These are phyloP conservation scores for rat (Rattus norvegicus) DNA, from an alignment of 2,113 vertebrate species.

Conservation along the genomic window DNA sequence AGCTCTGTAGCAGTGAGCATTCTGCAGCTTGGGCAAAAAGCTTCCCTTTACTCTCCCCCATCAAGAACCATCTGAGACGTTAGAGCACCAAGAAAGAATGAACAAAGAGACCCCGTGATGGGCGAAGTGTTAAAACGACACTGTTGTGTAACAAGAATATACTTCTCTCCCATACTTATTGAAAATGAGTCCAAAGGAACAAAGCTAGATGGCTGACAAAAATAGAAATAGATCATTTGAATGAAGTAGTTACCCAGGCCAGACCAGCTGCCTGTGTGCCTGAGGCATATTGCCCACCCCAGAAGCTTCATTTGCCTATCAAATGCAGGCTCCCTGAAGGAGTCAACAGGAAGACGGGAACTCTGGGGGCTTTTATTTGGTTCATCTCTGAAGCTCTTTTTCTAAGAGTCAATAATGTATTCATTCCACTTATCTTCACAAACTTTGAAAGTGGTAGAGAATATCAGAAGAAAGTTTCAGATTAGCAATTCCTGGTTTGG, in stretches of 20 bases:
- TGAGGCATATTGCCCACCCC: neutral
- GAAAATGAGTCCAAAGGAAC: slow-evolving; percentile 54
- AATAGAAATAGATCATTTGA: slow-evolving; percentile 35
- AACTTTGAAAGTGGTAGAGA: slow-evolving; percentile 30
- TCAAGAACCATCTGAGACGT: neutral
- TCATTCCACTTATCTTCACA: slow-evolving; percentile 34
- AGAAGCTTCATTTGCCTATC: slow-evolving; percentile 40
- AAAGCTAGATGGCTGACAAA: slow-evolving; percentile 20
- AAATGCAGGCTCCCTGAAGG: slow-evolving; percentile 22
- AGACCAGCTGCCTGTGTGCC: neutral
- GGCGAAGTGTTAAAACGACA: neutral
- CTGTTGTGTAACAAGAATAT: neutral
- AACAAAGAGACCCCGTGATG: neutral
- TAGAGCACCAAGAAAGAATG: neutral
- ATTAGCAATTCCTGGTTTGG: neutral
- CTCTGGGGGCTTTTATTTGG: slow-evolving; percentile 8
- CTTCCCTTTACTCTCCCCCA: neutral
- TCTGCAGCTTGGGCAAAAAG: neutral
- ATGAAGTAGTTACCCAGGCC: neutral
- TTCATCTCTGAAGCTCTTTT: slow-evolving; percentile 17
- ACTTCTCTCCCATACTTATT: slow-evolving; percentile 37
- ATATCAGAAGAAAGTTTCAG: slow-evolving; percentile 43
- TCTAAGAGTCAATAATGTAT: slow-evolving; percentile 34
- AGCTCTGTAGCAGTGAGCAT: too few relatives aligned
- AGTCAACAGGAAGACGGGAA: neutral